Base-by-base conservation (phyloP, 1,140 invertebrate genomes). In the Caerostris darwini region DNA sequence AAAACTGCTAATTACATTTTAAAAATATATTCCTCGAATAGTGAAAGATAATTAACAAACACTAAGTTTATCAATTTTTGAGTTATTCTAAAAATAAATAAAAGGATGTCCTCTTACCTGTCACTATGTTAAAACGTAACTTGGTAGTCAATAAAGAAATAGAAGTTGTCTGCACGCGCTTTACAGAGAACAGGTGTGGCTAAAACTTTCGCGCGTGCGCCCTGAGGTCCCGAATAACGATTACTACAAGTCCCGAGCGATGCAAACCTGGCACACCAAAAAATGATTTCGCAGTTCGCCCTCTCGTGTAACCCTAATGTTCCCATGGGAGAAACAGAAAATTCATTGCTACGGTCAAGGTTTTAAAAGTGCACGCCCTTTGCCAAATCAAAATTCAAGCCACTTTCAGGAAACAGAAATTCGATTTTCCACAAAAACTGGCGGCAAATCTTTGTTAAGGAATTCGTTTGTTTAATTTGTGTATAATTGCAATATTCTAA, bases 341-440 rank as follows among this genome's bases (percentile, higher is more conserved):
- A n/a, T 83, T 83, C 82, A 83, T 56, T 83, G 82, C 57, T 58
- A 83, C 14, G 56, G 82, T 83, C 82, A 83, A 83, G 82, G 82
- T 34, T 83, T 54, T 53, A 34, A 6, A 50, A 50, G 71, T 77
- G 71, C 71, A 50, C 71, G 71, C 71, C 71, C 50, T 77, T 77
- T 12, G 34, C 34, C 34, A 34, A 77, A 77, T 77, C 71, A 77
- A 34, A 8, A 34, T 50, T 34, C 34, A 34, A 34, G 71, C 34
- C 61, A 17, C 12, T 10, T 64, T 64, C 12, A 64, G 61, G 71
- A 12, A 12, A 77, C 34, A 34, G 34, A 77, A 12, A 77, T 77
- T 77, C 71, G 71, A 77, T 77, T 77, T 77, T 77, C 53, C 71
- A 5, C 34, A 50, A 77, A 77, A 77, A 1, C 5, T 10, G 71